These are phyloP conservation scores for Andrena minutula DNA, from an alignment of 2,888 invertebrate species.

Conservation along the genomic window DNA sequence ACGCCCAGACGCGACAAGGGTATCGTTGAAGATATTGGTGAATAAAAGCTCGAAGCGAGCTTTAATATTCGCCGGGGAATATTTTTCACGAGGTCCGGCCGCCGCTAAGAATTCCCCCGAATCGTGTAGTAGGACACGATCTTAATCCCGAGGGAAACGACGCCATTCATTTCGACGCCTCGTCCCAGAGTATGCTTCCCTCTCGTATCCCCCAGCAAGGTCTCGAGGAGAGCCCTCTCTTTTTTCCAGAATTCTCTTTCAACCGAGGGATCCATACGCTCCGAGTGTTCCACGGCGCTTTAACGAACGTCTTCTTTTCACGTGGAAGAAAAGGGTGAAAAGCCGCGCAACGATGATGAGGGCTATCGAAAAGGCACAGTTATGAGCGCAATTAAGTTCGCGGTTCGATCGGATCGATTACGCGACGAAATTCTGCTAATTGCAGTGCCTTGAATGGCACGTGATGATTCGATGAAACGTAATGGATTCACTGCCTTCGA, in stretches of 20 bases:
- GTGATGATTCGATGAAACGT: not conserved
- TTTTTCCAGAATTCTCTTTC: conserved; percentile 37
- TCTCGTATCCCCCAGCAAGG: conserved; percentile 43
- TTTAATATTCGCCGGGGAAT: conserved; percentile 51
- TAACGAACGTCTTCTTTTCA: conserved; percentile 58
- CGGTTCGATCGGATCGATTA: conserved; percentile 31
- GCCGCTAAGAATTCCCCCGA: conserved; percentile 28
- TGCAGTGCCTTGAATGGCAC: not conserved
- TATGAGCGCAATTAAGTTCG: conserved; percentile 44
- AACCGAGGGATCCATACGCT: conserved; percentile 30
- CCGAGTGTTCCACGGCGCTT: conserved; percentile 42
- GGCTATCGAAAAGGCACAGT: conserved; percentile 40
- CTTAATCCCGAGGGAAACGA: conserved; percentile 62
- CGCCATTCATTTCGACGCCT: conserved; percentile 57
- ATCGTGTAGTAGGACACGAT: conserved; percentile 54
- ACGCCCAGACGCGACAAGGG: not conserved
- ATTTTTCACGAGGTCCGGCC: conserved; percentile 14
- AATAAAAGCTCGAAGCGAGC: conserved; percentile 23
- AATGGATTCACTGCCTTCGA: not conserved
- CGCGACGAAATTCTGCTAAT: conserved; percentile 34
- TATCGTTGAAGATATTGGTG: conserved; percentile 29
- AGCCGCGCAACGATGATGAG: conserved; percentile 19
- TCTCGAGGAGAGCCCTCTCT: conserved; percentile 27
- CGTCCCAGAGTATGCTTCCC: conserved; percentile 33
- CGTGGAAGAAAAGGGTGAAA: not conserved